Conservation (phyloP, 2,797 vertebrate genomes). For the Tinamus major region DNA sequence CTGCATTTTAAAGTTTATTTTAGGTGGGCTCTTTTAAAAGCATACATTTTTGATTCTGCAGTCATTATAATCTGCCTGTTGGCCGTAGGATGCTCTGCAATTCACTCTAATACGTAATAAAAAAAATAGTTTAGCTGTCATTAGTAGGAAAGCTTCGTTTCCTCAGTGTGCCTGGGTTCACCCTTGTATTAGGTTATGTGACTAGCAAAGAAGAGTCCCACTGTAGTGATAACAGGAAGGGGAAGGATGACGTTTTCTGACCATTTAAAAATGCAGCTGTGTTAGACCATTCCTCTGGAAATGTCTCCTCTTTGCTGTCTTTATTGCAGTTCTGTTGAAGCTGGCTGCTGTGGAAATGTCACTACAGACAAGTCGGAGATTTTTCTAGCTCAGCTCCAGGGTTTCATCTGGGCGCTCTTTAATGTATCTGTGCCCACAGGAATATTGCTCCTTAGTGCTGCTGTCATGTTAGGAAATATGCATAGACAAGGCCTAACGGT, state of each 20-base stretch:
- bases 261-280: background rate
- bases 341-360: background rate
- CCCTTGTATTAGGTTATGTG: background rate
- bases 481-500: background rate
- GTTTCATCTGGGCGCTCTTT: background rate
- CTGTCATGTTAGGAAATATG: background rate
- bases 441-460: background rate
- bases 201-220: background rate
- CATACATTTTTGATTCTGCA: background rate
- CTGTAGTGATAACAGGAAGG: background rate
- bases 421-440: background rate
- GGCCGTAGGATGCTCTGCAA: background rate
- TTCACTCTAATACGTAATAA: background rate
- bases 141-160: background rate
- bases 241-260: rapidly evolving
- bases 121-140: background rate
- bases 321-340: background rate
- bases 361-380: background rate
- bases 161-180: background rate
- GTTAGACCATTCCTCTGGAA: background rate
- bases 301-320: background rate
- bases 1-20: background rate
- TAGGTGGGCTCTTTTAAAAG: background rate
- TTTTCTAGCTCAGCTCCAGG: background rate
- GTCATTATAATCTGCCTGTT: background rate